Conservation (phyloP, 2,797 vertebrate species). For the Neostethus bicornis region DNA sequence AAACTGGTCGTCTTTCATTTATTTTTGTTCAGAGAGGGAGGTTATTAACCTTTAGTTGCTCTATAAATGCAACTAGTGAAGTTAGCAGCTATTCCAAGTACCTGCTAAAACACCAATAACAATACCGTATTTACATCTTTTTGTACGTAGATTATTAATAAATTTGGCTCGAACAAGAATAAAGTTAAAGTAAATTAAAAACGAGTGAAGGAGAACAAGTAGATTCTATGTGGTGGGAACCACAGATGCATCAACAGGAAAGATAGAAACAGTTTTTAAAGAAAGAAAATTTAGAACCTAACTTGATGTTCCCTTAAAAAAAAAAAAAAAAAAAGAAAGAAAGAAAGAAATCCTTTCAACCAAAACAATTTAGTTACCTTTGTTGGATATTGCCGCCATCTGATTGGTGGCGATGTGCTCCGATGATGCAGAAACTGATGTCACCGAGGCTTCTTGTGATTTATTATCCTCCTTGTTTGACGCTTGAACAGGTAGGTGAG, state of each 20-base stretch:
- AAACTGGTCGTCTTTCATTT: background rate
- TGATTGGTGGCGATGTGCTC: constrained; percentile 24
- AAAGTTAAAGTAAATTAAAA: background rate
- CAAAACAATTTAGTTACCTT: constrained; percentile 53
- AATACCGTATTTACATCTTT: background rate
- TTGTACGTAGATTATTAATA: background rate
- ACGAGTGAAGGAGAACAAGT: background rate
- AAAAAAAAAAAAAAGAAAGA: too few species aligned
- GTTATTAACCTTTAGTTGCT: background rate
- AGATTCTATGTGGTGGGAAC: too few species aligned
- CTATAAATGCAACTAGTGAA: background rate
- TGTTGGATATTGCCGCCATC: background rate
- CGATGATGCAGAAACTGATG: constrained; percentile 51
- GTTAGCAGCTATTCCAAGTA: background rate
- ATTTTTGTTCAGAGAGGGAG: background rate
- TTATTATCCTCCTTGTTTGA: constrained; percentile 22
- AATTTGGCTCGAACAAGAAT: background rate
- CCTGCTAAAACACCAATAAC: too few species aligned
- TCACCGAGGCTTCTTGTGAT: constrained; percentile 8
- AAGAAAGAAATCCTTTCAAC: too few species aligned
- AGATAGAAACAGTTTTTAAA: background rate
- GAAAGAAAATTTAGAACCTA: background rate
- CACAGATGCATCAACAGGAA: too few species aligned
- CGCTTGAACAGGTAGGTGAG: constrained; percentile 4
- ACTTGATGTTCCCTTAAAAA: background rate